Evolutionary conservation across 2,113 vertebrate species (phyloP), one percentile per base, ranked within the genome.

Genomic region (Fulica atra): DNA sequence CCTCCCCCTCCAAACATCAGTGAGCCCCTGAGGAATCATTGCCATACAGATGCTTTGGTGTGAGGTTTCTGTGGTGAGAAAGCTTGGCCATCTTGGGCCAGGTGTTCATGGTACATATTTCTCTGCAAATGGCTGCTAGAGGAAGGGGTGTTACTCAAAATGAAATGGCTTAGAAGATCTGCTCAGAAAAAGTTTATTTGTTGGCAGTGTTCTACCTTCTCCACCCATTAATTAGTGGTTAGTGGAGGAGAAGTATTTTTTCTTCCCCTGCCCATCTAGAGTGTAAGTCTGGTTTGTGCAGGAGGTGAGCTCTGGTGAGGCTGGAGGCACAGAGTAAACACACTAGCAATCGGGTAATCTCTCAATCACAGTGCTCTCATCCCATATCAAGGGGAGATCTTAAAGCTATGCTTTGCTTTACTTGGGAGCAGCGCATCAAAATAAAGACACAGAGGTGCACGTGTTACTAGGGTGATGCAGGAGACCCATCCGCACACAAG

Each of bases 61-160:
- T 25, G 50, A 61, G 44, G 36, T 70, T 86, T 81, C 35, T 48
- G 72, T 53, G 54, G 33, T 65, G 68, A 76, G 59, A 50, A 64
- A 20, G 9, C 31, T 21, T 23, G 17, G 19, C 42, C 1, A 1
- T 21, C 28, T 46, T 38, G 70, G n/a, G n/a, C 26, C 63, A 46
- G 17, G 38, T 0, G 0, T 19, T 80, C 51, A 18, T 15, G 23
- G 17, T 61, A 21, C 0, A 0, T 11, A 6, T 44, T 48, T 88
- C 46, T 26, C 40, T 44, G 81, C 0, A 0, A 59, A 29, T 2
- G 10, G 56, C 51, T 81, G 80, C 72, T 54, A 10, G 31, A 78
- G 83, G 89, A 81, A 95, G 40, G 31, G 86, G 44, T 0, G 26
- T 53, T 73, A 4, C 86, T 59, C 1, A 1, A 46, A 50, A 21